Evolutionary conservation across 2,888 invertebrate genomes (phyloP).

Genomic region (Gymnocheta viridis): DNA sequence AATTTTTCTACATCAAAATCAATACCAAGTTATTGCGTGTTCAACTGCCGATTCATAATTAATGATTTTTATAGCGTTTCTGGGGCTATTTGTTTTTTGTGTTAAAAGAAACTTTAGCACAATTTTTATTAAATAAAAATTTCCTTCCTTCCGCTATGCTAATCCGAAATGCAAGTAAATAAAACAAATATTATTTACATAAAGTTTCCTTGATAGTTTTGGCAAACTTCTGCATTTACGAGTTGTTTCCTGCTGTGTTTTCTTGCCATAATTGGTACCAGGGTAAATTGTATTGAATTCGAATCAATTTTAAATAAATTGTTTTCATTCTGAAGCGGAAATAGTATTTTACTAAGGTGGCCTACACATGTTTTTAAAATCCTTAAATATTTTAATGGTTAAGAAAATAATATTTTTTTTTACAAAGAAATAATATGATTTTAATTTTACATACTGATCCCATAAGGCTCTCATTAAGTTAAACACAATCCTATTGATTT

Average conservation of each 20-base stretch:
- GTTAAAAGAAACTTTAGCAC: constrained; percentile 42
- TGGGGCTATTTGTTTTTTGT: neutral
- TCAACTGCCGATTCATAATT: constrained; percentile 25
- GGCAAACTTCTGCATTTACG: neutral
- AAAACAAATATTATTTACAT: constrained; percentile 4
- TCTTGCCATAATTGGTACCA: neutral
- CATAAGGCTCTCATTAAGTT: too few relatives aligned
- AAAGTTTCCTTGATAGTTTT: constrained; percentile 4
- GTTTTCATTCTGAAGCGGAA: neutral
- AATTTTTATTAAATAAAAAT: constrained; percentile 36
- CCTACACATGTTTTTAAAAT: too few relatives aligned
- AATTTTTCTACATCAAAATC: neutral
- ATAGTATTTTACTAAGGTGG: too few relatives aligned
- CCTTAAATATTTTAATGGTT: too few relatives aligned
- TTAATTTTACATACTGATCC: too few relatives aligned
- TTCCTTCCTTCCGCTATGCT: constrained; percentile 58
- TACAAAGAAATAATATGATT: too few relatives aligned
- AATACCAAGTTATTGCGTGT: constrained; percentile 42
- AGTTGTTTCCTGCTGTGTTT: constrained; percentile 10
- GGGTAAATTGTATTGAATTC: neutral
- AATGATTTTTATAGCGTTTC: neutral
- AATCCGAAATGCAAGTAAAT: neutral
- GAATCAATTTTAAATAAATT: neutral
- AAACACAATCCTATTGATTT: neutral
- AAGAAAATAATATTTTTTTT: too few relatives aligned